Base-by-base conservation (phyloP, 1,140 invertebrate genomes). In the Anagrus nilaparvatae region DNA sequence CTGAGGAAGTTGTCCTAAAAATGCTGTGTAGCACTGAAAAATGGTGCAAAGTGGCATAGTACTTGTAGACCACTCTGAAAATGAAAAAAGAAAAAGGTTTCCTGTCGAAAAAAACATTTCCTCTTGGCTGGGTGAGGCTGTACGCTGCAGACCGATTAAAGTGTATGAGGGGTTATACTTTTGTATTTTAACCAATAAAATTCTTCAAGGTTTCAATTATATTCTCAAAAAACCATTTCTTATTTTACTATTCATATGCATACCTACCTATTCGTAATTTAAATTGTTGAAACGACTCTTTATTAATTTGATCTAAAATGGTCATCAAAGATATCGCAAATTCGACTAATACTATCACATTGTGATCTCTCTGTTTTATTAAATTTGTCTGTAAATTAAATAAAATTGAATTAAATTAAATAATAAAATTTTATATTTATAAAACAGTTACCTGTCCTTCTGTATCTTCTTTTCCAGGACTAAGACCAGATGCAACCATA, bases 211-310 rank as follows among this genome's bases (percentile, higher is more conserved):
- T n/a, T n/a, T n/a, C n/a, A n/a, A n/a, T n/a, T n/a, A n/a, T n/a
- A n/a, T n/a, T n/a, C n/a, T n/a, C n/a, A n/a, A n/a, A n/a, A n/a
- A n/a, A n/a, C n/a, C 32, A 18, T 31, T 40, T 40, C 16, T 21
- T 21, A n/a, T 29, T 39, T 14, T 14, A 12, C 23, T 23, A 32
- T 21, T 14, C 33, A 12, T 28, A 17, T 24, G n/a, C 10, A 30
- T 37, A 55, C 67, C 75, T 63, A 91, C 87, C 92, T 59, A 95
- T 87, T 61, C 91, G 75, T 29, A 97, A 71, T 58, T 89, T 86
- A 56, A 97, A 96, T 48, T 85, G 75, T 66, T 98, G 94, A 64
- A 97, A 98, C 4, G 93, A 95, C 61, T 98, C 92, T 54, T 87
- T 75, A 65, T 98, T 98, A 48, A 97, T 93, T 67, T 92, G 85